A percentile compares a stretch with the other conserved stretches of the same genome.
These are phyloP conservation scores for Dreissena polymorpha DNA, from an alignment of 1,140 invertebrate genomes.

Conservation along the genomic window DNA sequence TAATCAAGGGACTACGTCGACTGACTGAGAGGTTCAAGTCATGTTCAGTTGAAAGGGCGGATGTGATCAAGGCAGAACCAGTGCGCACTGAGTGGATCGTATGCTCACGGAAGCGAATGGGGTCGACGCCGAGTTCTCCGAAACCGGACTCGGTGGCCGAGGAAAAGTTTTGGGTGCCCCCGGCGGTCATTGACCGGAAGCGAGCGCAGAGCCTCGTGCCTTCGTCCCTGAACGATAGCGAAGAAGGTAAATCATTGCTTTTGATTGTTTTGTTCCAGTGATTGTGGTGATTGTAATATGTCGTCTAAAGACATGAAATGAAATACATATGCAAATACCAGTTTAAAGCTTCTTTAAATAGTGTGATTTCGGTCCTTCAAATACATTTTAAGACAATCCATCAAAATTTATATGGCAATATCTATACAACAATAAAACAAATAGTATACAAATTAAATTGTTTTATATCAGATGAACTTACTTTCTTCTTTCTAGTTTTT, in stretches of 20 bases:
- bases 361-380: too few relatives aligned
- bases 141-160: slow-evolving; percentile 9
- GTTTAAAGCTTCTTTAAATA: too few relatives aligned
- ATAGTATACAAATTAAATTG: too few relatives aligned
- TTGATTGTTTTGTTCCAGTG: too few relatives aligned
- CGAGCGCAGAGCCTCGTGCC: slow-evolving; percentile 48
- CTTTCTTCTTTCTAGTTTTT: too few relatives aligned
- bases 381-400: too few relatives aligned
- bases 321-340: too few relatives aligned
- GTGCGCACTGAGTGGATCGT: slow-evolving; percentile 51
- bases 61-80: neutral
- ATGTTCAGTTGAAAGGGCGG: slow-evolving; percentile 3
- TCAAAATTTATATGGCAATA: too few relatives aligned
- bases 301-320: too few relatives aligned
- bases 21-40: slow-evolving; percentile 33
- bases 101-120: slow-evolving; percentile 45
- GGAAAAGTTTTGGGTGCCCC: slow-evolving; percentile 51
- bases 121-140: slow-evolving; percentile 43
- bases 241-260: slow-evolving; percentile 39
- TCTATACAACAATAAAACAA: too few relatives aligned
- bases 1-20: slow-evolving; percentile 44
- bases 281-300: too few relatives aligned
- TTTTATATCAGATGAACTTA: too few relatives aligned
- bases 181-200: slow-evolving; percentile 41
- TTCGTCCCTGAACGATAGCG: slow-evolving; percentile 32